Evolutionary conservation across 2,797 vertebrate genomes (phyloP).

Genomic region (Tokudaia tokunoshimensis): DNA sequence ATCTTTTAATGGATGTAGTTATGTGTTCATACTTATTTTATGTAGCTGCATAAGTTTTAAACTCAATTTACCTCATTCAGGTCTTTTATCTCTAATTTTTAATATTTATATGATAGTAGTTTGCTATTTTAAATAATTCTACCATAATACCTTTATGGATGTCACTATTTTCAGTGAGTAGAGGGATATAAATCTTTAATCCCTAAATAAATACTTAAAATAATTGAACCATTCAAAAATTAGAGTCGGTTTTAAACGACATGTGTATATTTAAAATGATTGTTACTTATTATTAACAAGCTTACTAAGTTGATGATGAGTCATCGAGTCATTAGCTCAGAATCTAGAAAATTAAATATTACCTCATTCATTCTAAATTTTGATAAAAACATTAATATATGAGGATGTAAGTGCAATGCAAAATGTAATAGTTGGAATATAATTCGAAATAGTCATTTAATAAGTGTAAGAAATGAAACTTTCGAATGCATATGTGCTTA

Average conservation of each 20-base stretch:
- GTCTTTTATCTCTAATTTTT: constrained; percentile 41
- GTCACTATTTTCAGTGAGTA: constrained; percentile 8
- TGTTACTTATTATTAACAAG: constrained; percentile 9
- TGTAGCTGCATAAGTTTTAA: constrained; percentile 6
- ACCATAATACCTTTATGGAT: constrained; percentile 29
- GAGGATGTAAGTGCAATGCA: background rate
- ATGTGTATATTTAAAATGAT: background rate
- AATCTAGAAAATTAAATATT: constrained; percentile 43
- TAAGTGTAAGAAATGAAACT: background rate
- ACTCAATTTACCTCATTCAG: background rate
- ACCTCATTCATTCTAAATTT: background rate
- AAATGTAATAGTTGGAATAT: background rate
- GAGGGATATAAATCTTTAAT: constrained; percentile 8
- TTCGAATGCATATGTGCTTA: background rate
- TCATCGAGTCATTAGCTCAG: background rate
- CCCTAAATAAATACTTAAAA: constrained; percentile 61
- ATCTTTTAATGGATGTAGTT: constrained; percentile 58
- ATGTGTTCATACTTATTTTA: constrained; percentile 57
- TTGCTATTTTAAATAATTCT: constrained; percentile 63
- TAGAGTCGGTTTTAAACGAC: background rate
- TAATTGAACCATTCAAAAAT: constrained; percentile 52
- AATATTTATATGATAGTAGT: constrained; percentile 47
- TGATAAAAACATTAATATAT: constrained; percentile 10
- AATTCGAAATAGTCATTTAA: background rate
- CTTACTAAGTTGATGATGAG: constrained; percentile 12